Conservation (phyloP, 2,113 vertebrate genomes). For the Lamprologus lemairii region DNA sequence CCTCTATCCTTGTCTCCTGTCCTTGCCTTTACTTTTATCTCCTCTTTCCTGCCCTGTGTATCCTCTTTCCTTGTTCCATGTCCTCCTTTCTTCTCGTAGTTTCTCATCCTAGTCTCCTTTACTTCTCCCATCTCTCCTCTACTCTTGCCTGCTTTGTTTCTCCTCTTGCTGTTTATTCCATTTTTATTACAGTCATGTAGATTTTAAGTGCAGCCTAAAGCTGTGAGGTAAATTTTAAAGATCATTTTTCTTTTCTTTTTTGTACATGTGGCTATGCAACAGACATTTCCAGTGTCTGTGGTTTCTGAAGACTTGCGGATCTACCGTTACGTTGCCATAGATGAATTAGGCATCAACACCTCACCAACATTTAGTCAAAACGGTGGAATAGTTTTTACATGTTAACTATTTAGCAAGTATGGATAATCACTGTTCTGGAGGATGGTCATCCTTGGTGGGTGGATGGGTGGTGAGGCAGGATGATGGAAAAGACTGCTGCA, state of each 20-base stretch:
- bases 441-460: neutral
- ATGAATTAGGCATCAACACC: neutral
- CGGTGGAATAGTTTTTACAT: neutral
- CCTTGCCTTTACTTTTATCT: neutral
- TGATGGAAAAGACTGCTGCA: constrained; percentile 5
- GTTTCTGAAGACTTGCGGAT: constrained; percentile 21
- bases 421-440: constrained; percentile 15
- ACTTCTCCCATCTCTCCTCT: neutral
- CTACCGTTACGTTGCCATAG: neutral
- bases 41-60: neutral
- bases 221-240: neutral
- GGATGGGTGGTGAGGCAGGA: neutral
- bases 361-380: constrained; percentile 1
- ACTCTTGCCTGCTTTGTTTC: neutral
- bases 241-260: neutral
- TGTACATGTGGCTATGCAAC: neutral
- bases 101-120: neutral
- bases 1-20: neutral
- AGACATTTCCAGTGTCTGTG: constrained; percentile 19
- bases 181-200: neutral
- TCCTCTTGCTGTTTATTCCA: neutral
- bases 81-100: neutral
- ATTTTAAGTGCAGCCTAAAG: neutral
- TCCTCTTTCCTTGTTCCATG: neutral
- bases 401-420: constrained; percentile 19